Evolutionary conservation across 2,797 vertebrate genomes (phyloP), one percentile per base, ranked within the genome.

Genomic region (Pangasius macronema): DNA sequence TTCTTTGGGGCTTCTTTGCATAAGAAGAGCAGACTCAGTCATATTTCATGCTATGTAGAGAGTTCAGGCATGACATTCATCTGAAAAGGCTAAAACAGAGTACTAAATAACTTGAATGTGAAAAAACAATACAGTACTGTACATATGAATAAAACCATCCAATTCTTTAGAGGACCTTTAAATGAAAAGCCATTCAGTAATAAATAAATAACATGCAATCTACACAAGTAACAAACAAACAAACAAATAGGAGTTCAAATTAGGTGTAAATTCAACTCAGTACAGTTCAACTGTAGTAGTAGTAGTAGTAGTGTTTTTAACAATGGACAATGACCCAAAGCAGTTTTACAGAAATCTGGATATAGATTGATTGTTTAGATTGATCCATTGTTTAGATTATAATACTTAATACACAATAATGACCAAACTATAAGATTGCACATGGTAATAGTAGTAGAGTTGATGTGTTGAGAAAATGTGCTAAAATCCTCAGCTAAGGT

Each of bases 1-100:
- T 99, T 90, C 94, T 98, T 6, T 99, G 98, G 98, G 97, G 97
- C 0, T 99, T 97, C 88, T 98, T 97, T 0, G 95, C 95, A 75
- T 98, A 91, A 95, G 87, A 72, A 51, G 51, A n/a, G 22, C 79
- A 61, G 11, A 42, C 5, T 55, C 30, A 36, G 51, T 33, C 53
- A 63, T 63, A 11, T 57, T 33, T 51, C 3, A 0, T 39, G 20
- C 42, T 53, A 51, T 8, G 11, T 36, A 33, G 13, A 75, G 27
- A 49, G 24, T 27, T 53, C 22, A 42, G 33, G 14, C 22, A 61
- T n/a, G 27, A 65, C 27, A 70, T 53, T 68, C 18, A 68, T 51
- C 49, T 36, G 11, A 61, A 27, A 81, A 42, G 13, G 20, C 22
- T 39, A 18, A 46, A 46, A 82, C 57, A n/a, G 39, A n/a, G 30